Evolutionary conservation across 1,140 invertebrate species (phyloP).

Genomic region (Zaprionus ornatus): DNA sequence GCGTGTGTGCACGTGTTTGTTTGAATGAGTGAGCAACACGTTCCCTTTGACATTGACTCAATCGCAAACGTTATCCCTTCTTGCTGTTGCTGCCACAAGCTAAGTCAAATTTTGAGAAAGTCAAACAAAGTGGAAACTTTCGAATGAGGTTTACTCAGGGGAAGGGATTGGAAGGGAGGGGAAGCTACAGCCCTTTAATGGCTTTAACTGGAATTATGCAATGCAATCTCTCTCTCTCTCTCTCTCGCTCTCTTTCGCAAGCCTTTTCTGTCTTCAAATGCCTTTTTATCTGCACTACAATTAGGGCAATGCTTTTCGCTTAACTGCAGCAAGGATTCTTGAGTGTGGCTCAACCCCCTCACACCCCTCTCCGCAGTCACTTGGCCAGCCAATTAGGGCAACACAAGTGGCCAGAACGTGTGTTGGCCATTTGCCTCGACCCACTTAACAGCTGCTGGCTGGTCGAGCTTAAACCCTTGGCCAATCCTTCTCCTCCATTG

Average conservation of each 20-base stretch:
- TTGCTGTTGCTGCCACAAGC: neutral
- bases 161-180: neutral
- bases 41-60: conserved; percentile 57
- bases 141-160: neutral
- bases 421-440: conserved; percentile 31
- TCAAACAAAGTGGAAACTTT: conserved; percentile 1
- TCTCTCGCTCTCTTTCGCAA: neutral
- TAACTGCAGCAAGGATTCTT: neutral
- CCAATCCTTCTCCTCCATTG: neutral
- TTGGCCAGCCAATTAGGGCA: conserved; percentile 67
- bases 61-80: conserved; percentile 37
- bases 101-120: neutral
- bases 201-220: conserved; percentile 11
- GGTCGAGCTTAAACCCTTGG: conserved; percentile 12
- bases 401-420: conserved; percentile 52
- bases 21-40: conserved; percentile 53
- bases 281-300: conserved; percentile 12
- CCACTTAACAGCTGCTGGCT: conserved; percentile 31
- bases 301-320: conserved; percentile 6
- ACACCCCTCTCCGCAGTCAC: conserved; percentile 13
- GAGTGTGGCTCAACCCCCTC: neutral
- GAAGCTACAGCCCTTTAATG: neutral
- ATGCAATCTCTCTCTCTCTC: conserved; percentile 1
- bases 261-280: neutral
- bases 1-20: conserved; percentile 28